Conservation (phyloP, 2,888 invertebrate genomes). For the Carcina quercana region DNA sequence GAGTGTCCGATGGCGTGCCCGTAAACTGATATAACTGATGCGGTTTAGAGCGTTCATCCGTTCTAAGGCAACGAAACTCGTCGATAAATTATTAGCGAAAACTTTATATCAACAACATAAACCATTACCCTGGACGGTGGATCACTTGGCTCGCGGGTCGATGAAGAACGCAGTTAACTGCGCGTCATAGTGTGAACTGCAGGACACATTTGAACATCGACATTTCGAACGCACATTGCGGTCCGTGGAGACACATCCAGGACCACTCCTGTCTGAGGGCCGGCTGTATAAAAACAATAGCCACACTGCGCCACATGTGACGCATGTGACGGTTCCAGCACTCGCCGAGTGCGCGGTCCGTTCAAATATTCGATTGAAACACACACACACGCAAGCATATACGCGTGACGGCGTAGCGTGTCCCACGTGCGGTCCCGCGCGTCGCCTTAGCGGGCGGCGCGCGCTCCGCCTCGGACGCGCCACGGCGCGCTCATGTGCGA, state of each 20-base stretch:
- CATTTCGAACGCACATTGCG: slow-evolving; percentile 77
- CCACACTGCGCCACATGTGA: slow-evolving; percentile 18
- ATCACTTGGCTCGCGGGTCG: slow-evolving; percentile 76
- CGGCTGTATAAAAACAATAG: slow-evolving; percentile 23
- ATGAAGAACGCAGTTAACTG: slow-evolving; percentile 74
- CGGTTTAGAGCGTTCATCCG: not conserved
- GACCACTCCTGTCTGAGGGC: slow-evolving; percentile 68
- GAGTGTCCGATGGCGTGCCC: not conserved
- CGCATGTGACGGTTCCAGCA: slow-evolving; percentile 19
- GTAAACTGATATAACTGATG: not conserved
- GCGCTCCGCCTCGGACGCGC: no score
- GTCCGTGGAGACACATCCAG: slow-evolving; percentile 53
- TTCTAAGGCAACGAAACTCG: not conserved
- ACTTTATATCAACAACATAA: slow-evolving; percentile 7
- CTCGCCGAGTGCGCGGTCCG: slow-evolving; percentile 8
- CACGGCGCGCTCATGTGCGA: not conserved
- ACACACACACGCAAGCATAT: no score
- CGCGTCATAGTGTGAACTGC: slow-evolving; percentile 61
- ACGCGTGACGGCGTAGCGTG: no score
- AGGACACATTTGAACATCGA: slow-evolving; percentile 75
- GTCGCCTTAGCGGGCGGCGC: no score
- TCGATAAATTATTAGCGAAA: not conserved
- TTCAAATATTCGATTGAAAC: slow-evolving; percentile 15
- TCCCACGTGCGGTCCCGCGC: no score
- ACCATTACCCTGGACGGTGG: slow-evolving; percentile 62